phyloP scores from a whole-genome alignment of 2,113 vertebrate genomes.

The Eptatretus burgeri region DNA sequence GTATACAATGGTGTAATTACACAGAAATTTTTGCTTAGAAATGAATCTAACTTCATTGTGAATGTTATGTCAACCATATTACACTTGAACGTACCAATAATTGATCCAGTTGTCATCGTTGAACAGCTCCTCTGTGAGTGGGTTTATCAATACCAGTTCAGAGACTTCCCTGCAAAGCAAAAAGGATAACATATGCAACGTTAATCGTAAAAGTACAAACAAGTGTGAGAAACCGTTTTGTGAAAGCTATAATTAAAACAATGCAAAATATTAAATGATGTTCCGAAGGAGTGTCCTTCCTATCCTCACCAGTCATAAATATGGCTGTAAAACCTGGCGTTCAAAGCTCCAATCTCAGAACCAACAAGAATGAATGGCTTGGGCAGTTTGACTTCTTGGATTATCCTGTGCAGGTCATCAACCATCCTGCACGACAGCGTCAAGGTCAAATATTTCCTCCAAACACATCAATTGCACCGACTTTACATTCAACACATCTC shows the following conservation, averaged over 20 bases:
- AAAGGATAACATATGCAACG: background rate
- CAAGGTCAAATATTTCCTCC: too few species aligned
- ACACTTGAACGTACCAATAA: conserved; percentile 24
- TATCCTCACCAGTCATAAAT: conserved; percentile 26
- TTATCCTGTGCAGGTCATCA: conserved; percentile 27
- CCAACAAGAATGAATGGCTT: conserved; percentile 28
- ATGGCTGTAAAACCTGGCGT: conserved; percentile 29
- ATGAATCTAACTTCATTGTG: background rate
- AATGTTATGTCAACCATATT: background rate
- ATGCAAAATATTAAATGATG: background rate
- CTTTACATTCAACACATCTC: too few species aligned
- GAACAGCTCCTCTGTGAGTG: conserved; percentile 29
- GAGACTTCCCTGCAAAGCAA: conserved; percentile 26
- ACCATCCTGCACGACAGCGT: conserved; percentile 23
- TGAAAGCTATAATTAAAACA: background rate
- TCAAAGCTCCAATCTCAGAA: conserved; percentile 27
- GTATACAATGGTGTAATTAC: background rate
- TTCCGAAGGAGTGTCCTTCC: background rate
- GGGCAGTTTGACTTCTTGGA: conserved; percentile 20
- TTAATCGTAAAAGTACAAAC: too few species aligned
- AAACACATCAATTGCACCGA: too few species aligned
- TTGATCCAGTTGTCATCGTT: conserved; percentile 22
- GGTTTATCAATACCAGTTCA: conserved; percentile 31
- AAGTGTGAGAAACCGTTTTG: background rate
- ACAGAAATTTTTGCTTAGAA: background rate